These are phyloP conservation scores for Ochropleura plecta DNA, from an alignment of 2,888 invertebrate genomes.

Conservation along the genomic window DNA sequence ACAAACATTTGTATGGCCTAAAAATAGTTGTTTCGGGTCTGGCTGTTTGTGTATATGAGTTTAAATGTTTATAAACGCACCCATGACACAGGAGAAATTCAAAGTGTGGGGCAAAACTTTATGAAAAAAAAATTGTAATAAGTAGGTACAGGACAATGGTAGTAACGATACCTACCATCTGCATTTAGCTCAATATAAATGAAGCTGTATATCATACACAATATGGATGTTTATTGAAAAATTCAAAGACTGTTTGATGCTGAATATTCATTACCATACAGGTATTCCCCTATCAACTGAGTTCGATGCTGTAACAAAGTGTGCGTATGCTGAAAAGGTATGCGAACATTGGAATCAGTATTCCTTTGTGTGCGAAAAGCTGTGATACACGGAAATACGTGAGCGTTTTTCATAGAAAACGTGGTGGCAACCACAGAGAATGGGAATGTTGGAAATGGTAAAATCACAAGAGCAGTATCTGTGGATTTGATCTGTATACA, in stretches of 20 bases:
- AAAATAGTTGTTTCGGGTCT: too few relatives aligned
- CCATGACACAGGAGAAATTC: too few relatives aligned
- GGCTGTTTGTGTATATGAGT: too few relatives aligned
- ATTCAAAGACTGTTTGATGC: too few relatives aligned
- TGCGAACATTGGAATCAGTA: constrained; percentile 19
- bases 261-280: background rate
- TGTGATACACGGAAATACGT: constrained; percentile 13
- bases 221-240: background rate
- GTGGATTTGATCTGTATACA: background rate
- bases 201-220: background rate
- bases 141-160: background rate
- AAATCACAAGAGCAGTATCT: background rate
- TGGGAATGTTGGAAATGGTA: background rate
- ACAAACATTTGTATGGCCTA: too few relatives aligned
- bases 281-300: background rate
- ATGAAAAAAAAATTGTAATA: background rate
- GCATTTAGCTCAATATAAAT: background rate
- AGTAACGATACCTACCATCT: background rate
- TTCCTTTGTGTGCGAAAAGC: constrained; percentile 30
- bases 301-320: constrained; percentile 9
- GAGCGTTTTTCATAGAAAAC: constrained; percentile 6
- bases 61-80: too few relatives aligned
- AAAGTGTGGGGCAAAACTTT: too few relatives aligned
- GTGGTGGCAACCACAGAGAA: background rate
- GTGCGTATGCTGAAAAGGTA: constrained; percentile 15